These are phyloP conservation scores for Balaeniceps rex DNA, from an alignment of 2,113 vertebrate genomes.

Conservation along the genomic window DNA sequence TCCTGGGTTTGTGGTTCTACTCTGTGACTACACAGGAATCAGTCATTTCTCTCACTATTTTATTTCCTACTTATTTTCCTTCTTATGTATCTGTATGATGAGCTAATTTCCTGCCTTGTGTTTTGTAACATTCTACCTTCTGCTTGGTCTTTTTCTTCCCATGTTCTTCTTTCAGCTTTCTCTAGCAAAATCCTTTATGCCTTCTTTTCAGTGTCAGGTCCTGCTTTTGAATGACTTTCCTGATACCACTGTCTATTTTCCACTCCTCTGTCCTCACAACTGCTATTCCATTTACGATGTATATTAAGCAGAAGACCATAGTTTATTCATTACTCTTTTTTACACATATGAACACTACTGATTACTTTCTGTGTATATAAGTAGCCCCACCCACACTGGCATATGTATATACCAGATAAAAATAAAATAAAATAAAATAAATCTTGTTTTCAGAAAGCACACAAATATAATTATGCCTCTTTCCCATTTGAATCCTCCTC, in stretches of 20 bases:
- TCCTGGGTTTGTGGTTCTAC: conserved; percentile 2
- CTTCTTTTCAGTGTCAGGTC: not conserved
- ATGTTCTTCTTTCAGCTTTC: not conserved
- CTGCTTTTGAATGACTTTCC: not conserved
- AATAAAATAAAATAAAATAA: not conserved
- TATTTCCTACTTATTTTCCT: not conserved
- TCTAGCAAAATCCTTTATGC: not conserved
- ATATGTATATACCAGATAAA: not conserved
- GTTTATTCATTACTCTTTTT: not conserved
- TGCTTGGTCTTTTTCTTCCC: not conserved
- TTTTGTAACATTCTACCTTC: not conserved
- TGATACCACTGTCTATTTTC: not conserved
- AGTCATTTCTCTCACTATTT: not conserved
- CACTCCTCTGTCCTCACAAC: not conserved
- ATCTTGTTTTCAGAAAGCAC: not conserved
- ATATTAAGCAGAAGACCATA: not conserved
- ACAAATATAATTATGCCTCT: not conserved
- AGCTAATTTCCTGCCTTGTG: conserved; percentile 20
- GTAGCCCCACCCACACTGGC: not conserved
- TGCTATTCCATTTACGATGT: not conserved
- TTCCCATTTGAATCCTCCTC: not conserved
- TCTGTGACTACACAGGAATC: not conserved
- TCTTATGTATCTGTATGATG: not conserved
- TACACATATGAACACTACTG: not conserved
- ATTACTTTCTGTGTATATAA: not conserved